phyloP scores from a whole-genome alignment of 1,140 invertebrate species.

The Conus betulinus region DNA sequence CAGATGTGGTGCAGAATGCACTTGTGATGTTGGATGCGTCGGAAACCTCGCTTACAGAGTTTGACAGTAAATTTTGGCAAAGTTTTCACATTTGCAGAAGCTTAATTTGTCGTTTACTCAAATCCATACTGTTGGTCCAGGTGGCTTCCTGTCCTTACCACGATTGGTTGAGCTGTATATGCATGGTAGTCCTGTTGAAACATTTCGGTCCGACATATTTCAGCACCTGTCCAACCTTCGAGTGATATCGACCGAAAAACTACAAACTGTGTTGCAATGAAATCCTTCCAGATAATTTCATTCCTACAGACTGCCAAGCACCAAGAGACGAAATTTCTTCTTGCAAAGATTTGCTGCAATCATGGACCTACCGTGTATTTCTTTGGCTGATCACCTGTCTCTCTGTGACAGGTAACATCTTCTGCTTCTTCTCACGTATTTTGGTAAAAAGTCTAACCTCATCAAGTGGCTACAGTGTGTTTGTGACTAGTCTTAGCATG shows the following conservation, averaged over 20 bases:
- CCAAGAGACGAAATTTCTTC: slow-evolving; percentile 40
- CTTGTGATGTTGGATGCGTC: too few relatives aligned
- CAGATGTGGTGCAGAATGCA: too few relatives aligned
- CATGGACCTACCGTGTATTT: slow-evolving; percentile 2
- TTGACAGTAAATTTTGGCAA: too few relatives aligned
- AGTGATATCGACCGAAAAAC: slow-evolving; percentile 13
- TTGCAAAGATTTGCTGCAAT: too few relatives aligned
- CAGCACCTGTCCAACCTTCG: slow-evolving; percentile 38
- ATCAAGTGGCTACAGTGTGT: slow-evolving; percentile 46
- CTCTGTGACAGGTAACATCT: slow-evolving; percentile 50
- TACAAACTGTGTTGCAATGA: slow-evolving; percentile 41
- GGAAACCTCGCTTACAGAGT: too few relatives aligned
- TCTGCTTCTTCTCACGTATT: slow-evolving; percentile 26
- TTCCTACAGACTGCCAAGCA: slow-evolving; percentile 4
- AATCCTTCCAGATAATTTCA: background rate
- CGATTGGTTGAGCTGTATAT: slow-evolving; percentile 32
- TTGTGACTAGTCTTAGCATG: slow-evolving; percentile 50
- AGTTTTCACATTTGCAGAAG: too few relatives aligned
- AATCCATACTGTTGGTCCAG: background rate
- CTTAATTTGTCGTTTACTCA: too few relatives aligned
- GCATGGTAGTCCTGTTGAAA: slow-evolving; percentile 29
- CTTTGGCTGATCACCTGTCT: slow-evolving; percentile 49
- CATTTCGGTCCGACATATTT: slow-evolving; percentile 39
- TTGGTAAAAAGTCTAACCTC: slow-evolving; percentile 33
- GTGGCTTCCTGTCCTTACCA: slow-evolving; percentile 9